Base-by-base conservation (phyloP, 2,888 invertebrate species). In the Notodonta dromedarius region DNA sequence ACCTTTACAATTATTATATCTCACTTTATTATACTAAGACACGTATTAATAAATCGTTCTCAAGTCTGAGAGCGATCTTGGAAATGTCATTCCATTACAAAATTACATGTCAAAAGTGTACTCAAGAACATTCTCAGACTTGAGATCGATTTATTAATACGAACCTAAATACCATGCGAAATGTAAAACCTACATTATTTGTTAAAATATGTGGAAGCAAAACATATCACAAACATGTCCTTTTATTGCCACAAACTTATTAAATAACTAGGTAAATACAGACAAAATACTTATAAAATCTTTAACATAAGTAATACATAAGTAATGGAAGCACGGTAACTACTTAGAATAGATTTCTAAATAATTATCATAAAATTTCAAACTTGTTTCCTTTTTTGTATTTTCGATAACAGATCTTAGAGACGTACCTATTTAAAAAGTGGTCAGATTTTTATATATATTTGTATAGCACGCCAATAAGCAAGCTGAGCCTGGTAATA, bases 201-300 rank as follows among this genome's bases (percentile, higher is more conserved):
- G 51, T 68, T 67, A 70, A 58, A 66, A 62, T 67, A 71, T 67
- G 74, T 72, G 83, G 83, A 85, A 84, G 85, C 83, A 81, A 71
- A 65, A 76, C 74, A 73, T 80, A 80, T 82, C 79, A 83, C 80
- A 82, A 77, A 77, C 71, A 80, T 76, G 76, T 74, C 59, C 67
- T 63, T 66, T 66, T 76, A 80, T 83, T 82, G 80, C 82, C 78
- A 76, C 68, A 64, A 62, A 64, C 53, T 56, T 61, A 64, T 66
- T 66, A 68, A 14, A 11, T 59, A 64, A 71, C 64, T 68, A 24
- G 24, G 24, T 24, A 60, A 60, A 67, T 59, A 71, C 59, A n/a
- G 42, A 46, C 46, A 35, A 40, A 55, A 58, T 16, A 56, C 50
- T 50, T 16, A 14, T 50, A 16, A 16, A 16, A 50, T 50, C 4